Conservation (phyloP, 2,888 invertebrate genomes). For the Drosophila peninsularis region DNA sequence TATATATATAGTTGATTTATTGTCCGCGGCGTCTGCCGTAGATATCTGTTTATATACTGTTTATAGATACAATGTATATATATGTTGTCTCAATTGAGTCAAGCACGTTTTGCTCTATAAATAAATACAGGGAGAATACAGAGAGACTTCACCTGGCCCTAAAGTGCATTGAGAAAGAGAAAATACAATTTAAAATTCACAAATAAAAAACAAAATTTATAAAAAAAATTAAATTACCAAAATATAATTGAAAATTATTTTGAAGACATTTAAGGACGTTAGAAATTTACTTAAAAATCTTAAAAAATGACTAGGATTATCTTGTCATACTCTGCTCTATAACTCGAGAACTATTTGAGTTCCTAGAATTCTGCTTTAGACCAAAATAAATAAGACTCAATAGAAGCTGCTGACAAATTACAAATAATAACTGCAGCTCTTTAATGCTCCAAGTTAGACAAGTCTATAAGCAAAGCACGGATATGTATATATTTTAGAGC, state of each 20-base stretch:
- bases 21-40: slow-evolving; percentile 3
- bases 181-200: no score
- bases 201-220: no score
- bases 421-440: neutral
- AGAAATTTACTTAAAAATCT: neutral
- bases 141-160: slow-evolving; percentile 4
- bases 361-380: neutral
- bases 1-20: slow-evolving; percentile 21
- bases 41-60: slow-evolving; percentile 12
- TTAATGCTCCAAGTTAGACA: neutral
- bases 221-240: no score
- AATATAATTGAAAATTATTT: no score
- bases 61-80: slow-evolving; percentile 5
- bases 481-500: neutral
- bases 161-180: neutral
- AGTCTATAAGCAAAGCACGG: neutral
- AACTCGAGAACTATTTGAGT: neutral
- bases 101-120: slow-evolving; percentile 29
- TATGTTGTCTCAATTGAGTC: slow-evolving; percentile 13
- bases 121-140: slow-evolving; percentile 10
- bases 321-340: neutral
- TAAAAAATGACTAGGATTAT: neutral
- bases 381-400: no score
- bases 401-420: neutral
- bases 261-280: no score